These are phyloP conservation scores for Brienomyrus longianalis DNA, from an alignment of 2,113 vertebrate genomes.

Conservation along the genomic window DNA sequence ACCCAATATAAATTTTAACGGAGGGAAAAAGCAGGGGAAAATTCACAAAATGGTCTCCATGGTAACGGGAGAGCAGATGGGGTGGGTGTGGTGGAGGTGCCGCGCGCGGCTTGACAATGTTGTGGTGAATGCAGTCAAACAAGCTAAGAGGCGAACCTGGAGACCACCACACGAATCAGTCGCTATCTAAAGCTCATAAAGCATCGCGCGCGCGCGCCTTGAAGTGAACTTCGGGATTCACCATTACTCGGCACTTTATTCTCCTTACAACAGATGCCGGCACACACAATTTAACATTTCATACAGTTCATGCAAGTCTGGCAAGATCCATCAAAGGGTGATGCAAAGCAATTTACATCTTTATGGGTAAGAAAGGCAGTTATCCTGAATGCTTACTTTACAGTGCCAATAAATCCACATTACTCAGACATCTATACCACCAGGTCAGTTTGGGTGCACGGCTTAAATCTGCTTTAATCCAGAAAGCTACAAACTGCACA, in stretches of 20 bases:
- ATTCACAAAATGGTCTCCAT: conserved; percentile 1
- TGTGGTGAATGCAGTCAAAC: not conserved
- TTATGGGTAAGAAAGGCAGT: not conserved
- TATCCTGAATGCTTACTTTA: not conserved
- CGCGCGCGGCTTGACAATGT: not conserved
- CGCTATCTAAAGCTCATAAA: not conserved
- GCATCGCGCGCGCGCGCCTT: not conserved
- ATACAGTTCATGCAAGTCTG: not conserved
- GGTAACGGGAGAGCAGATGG: conserved; percentile 10
- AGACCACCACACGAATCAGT: not conserved
- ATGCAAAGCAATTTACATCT: not conserved
- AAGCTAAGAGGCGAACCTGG: not conserved
- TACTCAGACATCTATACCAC: not conserved
- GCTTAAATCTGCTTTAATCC: not conserved
- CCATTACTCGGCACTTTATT: not conserved
- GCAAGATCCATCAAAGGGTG: not conserved
- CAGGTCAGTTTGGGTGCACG: not conserved
- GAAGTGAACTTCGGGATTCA: not conserved
- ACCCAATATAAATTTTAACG: not conserved
- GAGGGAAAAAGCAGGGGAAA: not conserved
- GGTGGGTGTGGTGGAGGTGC: not conserved
- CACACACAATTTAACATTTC: not conserved
- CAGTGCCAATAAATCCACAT: not conserved
- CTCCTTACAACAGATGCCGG: not conserved
- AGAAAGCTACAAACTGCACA: not conserved